These are phyloP conservation scores for Condylura cristata DNA, from an alignment of 2,113 vertebrate species.

Conservation along the genomic window DNA sequence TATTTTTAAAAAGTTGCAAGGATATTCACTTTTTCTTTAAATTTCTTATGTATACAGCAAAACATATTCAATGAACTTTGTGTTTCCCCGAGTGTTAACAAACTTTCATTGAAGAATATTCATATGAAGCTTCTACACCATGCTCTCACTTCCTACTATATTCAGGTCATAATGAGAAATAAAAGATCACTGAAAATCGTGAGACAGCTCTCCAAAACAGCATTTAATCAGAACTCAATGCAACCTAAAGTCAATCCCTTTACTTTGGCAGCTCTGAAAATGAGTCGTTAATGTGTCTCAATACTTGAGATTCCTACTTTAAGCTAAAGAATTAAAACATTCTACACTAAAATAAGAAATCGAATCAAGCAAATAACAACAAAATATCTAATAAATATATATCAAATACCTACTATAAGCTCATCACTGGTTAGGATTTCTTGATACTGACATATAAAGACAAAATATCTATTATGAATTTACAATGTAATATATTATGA, in stretches of 20 bases:
- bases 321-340: neutral
- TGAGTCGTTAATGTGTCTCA: neutral
- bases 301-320: neutral
- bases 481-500: neutral
- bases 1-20: neutral
- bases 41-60: neutral
- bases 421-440: neutral
- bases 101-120: neutral
- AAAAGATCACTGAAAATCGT: neutral
- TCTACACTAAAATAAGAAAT: neutral
- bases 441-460: neutral
- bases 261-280: neutral
- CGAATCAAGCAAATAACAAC: neutral
- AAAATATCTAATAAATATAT: neutral
- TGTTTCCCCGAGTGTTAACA: neutral
- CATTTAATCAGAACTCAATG: neutral
- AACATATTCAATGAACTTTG: neutral
- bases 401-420: neutral
- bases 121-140: neutral
- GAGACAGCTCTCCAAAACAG: neutral
- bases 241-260: neutral
- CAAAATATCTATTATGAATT: neutral
- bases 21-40: neutral
- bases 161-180: neutral
- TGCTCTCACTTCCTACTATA: rapidly evolving